These are phyloP conservation scores for Sylvietta virens DNA, from an alignment of 2,113 vertebrate species.

Conservation along the genomic window DNA sequence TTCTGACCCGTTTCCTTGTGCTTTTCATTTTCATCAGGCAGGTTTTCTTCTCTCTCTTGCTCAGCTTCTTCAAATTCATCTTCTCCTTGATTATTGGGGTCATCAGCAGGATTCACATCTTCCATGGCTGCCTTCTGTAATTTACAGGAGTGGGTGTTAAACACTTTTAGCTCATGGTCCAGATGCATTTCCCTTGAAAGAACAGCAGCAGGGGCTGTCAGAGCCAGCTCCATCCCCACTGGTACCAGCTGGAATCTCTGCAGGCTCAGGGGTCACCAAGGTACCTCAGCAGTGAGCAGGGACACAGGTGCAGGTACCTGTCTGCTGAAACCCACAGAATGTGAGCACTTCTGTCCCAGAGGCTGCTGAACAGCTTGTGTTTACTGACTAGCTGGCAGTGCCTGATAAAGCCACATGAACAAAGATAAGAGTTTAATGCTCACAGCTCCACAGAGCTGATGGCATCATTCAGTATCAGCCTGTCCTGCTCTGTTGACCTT, in stretches of 20 bases:
- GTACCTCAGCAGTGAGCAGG: background rate
- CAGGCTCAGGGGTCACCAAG: background rate
- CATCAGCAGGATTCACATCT: constrained; percentile 91
- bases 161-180: background rate
- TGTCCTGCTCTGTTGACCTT: background rate
- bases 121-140: constrained; percentile 74
- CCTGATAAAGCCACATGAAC: background rate
- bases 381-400: background rate
- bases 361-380: background rate
- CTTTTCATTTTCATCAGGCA: constrained; percentile 73
- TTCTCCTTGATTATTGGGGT: constrained; percentile 98
- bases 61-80: constrained; percentile 97
- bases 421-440: background rate
- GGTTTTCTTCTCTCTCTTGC: constrained; percentile 80
- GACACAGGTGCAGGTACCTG: background rate
- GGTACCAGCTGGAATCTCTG: background rate
- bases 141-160: background rate
- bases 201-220: background rate
- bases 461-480: background rate
- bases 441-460: background rate
- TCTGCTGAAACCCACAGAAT: background rate
- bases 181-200: background rate
- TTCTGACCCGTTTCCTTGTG: constrained; percentile 58
- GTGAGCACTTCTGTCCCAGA: background rate
- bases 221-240: background rate